Evolutionary conservation across 2,888 invertebrate genomes (phyloP).

Genomic region (Cactoblastis cactorum): DNA sequence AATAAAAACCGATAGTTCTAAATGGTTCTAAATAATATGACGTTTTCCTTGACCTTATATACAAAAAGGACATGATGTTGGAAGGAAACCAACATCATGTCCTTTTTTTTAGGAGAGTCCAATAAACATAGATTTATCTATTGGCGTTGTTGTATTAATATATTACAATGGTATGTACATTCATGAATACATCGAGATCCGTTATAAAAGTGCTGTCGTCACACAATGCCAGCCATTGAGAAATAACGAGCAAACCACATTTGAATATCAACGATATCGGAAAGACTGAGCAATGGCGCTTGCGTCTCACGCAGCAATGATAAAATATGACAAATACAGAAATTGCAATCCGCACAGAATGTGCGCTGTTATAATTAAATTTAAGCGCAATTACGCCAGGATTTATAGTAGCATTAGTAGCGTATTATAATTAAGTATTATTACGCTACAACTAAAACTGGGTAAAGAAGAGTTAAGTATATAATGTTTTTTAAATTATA

Average conservation of each 20-base stretch:
- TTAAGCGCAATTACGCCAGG: too few relatives aligned
- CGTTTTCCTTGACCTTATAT: conserved; percentile 9
- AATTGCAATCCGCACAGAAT: neutral
- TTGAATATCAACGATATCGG: conserved; percentile 68
- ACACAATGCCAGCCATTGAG: conserved; percentile 60
- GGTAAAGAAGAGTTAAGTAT: too few relatives aligned
- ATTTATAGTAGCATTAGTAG: too few relatives aligned
- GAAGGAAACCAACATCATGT: too few relatives aligned
- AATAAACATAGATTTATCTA: conserved; percentile 21
- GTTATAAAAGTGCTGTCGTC: conserved; percentile 64
- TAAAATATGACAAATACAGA: neutral
- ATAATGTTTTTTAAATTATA: too few relatives aligned
- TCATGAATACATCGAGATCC: conserved; percentile 37
- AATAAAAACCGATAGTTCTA: neutral
- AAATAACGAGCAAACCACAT: conserved; percentile 60
- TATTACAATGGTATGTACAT: conserved; percentile 47
- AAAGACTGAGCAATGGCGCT: conserved; percentile 49
- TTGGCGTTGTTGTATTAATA: conserved; percentile 51
- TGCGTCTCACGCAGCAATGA: conserved; percentile 51
- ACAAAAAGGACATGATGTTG: neutral
- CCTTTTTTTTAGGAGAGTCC: conserved; percentile 1
- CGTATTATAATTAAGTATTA: too few relatives aligned
- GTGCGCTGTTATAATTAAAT: too few relatives aligned
- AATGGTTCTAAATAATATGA: neutral
- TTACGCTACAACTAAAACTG: too few relatives aligned